These are phyloP conservation scores for Anguilla megastoma DNA, from an alignment of 2,797 vertebrate genomes.

Conservation along the genomic window DNA sequence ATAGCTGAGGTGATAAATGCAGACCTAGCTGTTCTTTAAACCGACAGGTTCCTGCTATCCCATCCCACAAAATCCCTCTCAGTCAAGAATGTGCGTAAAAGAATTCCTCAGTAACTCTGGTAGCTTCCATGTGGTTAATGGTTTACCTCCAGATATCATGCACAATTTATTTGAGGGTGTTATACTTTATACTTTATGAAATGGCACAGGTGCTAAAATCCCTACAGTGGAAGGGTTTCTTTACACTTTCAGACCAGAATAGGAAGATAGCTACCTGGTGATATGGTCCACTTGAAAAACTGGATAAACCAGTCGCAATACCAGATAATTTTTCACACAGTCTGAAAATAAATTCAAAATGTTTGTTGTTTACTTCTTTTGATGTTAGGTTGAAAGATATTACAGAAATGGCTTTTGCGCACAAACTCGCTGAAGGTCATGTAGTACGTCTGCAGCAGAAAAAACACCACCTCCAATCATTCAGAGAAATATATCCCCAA, in stretches of 20 bases:
- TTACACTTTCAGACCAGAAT: too few relatives aligned
- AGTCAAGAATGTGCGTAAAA: background rate
- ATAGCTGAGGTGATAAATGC: slow-evolving; percentile 4
- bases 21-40: background rate
- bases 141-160: background rate
- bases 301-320: too few relatives aligned
- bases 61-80: background rate
- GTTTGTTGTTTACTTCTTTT: background rate
- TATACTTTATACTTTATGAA: background rate
- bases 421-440: background rate
- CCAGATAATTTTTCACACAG: too few relatives aligned
- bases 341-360: background rate
- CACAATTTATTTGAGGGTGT: background rate
- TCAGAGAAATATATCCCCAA: background rate
- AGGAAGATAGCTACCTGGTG: too few relatives aligned
- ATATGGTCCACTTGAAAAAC: too few relatives aligned
- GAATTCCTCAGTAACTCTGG: background rate
- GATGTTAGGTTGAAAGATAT: background rate
- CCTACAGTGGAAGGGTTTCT: too few relatives aligned
- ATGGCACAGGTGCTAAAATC: background rate
- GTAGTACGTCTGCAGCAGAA: background rate
- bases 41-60: background rate
- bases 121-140: background rate
- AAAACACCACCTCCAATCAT: background rate
- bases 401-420: background rate